Base-by-base conservation (phyloP, 2,797 vertebrate species). In the Eupleurogrammus muticus region DNA sequence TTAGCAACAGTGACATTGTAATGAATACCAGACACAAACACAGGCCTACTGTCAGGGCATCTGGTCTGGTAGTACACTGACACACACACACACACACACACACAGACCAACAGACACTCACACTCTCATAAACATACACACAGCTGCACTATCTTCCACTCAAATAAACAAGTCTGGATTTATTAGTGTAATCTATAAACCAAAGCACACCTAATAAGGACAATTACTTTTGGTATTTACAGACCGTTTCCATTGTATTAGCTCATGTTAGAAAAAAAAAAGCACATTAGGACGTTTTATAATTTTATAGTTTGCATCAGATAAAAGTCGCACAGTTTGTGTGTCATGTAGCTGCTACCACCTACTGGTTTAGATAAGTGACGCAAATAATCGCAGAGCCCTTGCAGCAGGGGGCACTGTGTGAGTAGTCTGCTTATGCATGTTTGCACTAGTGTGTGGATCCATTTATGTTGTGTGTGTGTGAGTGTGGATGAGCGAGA, bases 1-100 rank as follows among this genome's bases (percentile, higher is more conserved):
- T 72, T 80, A 81, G 78, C 78, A 77, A 85, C 80, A 49, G 71
- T 68, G 79, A 82, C 75, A 79, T 23, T 82, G 67, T 87, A 86
- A 89, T 84, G 80, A 86, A 49, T 69, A 76, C 73, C 81, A 87
- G 81, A 88, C 62, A 60, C 70, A 73, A 79, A 87, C 66, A 66
- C 76, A 79, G 59, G 59, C 56, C 54, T 65, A 32, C 64, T 77
- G 57, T 60, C 60, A 56, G 35, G 72, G 58, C 75, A 64, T 77
- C 72, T 84, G 81, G 62, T 69, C 44, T 9, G 13, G 67, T 66
- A 66, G 20, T 49, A 47, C n/a, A 36, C 52, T 17, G 20, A 59
- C 70, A 68, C 60, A 66, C 60, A 52, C 40, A 58, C 73, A 66
- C 64, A 69, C 44, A 64, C 60, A 50, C 35, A 51, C 61, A 75